Conservation (phyloP, 2,113 vertebrate species). For the Chrysemys picta region DNA sequence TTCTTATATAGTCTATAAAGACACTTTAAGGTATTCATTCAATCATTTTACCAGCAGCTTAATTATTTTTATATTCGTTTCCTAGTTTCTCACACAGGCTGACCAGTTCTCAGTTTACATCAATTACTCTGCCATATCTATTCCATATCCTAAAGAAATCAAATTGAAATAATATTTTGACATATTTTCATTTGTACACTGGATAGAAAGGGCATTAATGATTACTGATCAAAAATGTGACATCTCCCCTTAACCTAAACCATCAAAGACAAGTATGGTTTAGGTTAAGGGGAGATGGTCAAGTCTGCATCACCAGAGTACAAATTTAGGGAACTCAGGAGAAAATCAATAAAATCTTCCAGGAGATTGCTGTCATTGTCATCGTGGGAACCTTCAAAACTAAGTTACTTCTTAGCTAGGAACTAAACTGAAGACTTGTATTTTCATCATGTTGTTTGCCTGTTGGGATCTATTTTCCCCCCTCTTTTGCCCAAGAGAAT, state of each 20-base stretch:
- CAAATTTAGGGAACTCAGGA: background rate
- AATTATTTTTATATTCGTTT: background rate
- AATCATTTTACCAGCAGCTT: background rate
- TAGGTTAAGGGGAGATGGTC: background rate
- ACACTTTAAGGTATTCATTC: background rate
- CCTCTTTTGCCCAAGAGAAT: background rate
- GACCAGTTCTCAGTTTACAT: background rate
- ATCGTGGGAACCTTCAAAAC: conserved; percentile 1
- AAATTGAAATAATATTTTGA: background rate
- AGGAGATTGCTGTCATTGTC: background rate
- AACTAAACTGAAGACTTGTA: background rate
- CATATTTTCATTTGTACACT: background rate
- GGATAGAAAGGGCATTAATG: background rate
- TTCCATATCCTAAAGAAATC: background rate
- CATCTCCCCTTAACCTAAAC: background rate
- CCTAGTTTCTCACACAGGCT: background rate
- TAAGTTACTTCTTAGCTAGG: background rate
- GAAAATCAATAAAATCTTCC: background rate
- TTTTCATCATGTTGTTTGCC: background rate
- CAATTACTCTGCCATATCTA: conserved; percentile 13
- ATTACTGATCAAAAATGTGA: background rate
- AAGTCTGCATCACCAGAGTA: background rate
- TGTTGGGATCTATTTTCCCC: background rate
- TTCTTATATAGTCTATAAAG: background rate
- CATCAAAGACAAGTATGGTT: background rate